phyloP scores from a whole-genome alignment of 2,797 vertebrate species.

The Balearica regulorum region DNA sequence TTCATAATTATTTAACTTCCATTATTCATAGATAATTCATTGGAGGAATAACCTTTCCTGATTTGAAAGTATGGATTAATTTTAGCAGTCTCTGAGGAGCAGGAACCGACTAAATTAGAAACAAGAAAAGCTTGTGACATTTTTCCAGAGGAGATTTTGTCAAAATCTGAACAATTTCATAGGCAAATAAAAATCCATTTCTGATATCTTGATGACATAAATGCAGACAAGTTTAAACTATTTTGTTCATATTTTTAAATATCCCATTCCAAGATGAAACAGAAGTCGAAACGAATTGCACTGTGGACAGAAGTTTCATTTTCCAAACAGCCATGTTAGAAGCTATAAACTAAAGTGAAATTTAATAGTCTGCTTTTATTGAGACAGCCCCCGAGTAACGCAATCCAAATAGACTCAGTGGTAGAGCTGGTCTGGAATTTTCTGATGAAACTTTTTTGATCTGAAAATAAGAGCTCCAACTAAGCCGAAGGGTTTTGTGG shows the following conservation, averaged over 20 bases:
- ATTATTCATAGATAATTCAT: neutral
- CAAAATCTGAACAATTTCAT: neutral
- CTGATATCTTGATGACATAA: neutral
- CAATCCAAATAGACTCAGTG: neutral
- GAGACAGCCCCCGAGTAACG: neutral
- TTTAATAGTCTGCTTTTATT: slow-evolving; percentile 4
- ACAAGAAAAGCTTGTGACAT: neutral
- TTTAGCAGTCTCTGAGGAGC: neutral
- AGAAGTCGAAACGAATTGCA: neutral
- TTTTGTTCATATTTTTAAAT: neutral
- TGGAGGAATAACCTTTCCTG: neutral
- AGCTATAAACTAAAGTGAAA: slow-evolving; percentile 13
- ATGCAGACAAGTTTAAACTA: neutral
- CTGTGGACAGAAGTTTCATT: neutral
- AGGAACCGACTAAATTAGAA: neutral
- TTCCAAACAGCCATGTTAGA: neutral
- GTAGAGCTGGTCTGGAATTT: slow-evolving; percentile 1
- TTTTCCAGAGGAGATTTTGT: neutral
- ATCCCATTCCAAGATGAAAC: neutral
- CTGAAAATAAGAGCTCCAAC: slow-evolving; percentile 6
- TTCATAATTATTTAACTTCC: neutral
- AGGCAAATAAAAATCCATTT: neutral
- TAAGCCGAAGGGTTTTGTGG: neutral
- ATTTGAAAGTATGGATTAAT: neutral
- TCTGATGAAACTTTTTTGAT: slow-evolving; percentile 20